Percentiles rank a stretch among this genome's conserved stretches.
Evolutionary conservation across 2,113 vertebrate species (phyloP).

Genomic region (Serinus canaria): DNA sequence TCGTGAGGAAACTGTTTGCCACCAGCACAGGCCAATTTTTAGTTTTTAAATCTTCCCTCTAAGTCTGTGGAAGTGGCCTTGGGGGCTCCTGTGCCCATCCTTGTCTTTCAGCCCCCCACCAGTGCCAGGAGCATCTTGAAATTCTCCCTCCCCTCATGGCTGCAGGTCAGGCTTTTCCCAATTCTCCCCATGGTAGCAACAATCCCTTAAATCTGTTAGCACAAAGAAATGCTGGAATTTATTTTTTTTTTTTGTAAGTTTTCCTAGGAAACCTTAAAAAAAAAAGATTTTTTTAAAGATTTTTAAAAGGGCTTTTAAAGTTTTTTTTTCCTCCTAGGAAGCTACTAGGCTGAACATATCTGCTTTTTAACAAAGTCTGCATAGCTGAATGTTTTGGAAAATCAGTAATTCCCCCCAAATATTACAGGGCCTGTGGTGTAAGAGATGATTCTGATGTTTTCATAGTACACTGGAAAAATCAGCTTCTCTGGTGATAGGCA

Average conservation of each 20-base stretch:
- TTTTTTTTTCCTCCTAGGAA: not conserved
- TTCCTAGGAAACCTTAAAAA: not conserved
- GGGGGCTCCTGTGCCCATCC: not conserved
- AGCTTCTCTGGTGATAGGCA: not conserved
- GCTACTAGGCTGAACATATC: accelerated
- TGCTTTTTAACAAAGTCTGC: not conserved
- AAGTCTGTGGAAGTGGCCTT: no score
- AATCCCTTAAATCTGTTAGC: not conserved
- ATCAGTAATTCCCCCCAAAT: accelerated
- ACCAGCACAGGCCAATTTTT: accelerated
- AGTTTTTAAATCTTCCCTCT: not conserved
- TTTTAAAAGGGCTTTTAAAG: no score
- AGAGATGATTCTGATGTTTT: not conserved
- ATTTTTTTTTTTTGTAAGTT: not conserved
- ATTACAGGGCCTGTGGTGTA: not conserved
- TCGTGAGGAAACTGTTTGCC: not conserved
- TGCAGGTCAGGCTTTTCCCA: not conserved
- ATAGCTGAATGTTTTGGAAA: not conserved
- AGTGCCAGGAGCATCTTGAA: accelerated
- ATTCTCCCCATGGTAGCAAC: accelerated
- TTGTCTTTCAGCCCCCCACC: not conserved
- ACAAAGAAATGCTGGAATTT: not conserved
- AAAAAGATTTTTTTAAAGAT: no score
- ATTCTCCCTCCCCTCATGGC: not conserved
- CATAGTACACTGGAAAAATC: not conserved